Percentiles rank a stretch among this genome's conserved stretches.
phyloP scores from a whole-genome alignment of 2,113 vertebrate genomes.

The Albula goreensis region DNA sequence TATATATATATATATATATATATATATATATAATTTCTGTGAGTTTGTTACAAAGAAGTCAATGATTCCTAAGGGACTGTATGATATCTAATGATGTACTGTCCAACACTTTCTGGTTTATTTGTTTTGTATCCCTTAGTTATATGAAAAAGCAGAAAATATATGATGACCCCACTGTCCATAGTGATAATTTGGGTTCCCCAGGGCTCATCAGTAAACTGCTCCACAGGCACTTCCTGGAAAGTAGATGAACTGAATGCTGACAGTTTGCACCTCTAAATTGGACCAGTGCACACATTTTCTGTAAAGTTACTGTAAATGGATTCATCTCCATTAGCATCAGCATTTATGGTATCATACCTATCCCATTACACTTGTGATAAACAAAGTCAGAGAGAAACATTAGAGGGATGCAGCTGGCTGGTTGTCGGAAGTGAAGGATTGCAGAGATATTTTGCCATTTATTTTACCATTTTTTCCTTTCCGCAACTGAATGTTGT shows the following conservation, averaged over 20 bases:
- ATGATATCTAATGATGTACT: slow-evolving; percentile 30
- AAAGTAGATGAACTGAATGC: slow-evolving; percentile 40
- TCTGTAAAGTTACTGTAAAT: slow-evolving; percentile 44
- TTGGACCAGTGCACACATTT: slow-evolving; percentile 40
- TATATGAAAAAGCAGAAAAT: slow-evolving; percentile 28
- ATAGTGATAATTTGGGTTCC: slow-evolving; percentile 34
- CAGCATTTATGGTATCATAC: slow-evolving; percentile 40
- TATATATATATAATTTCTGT: slow-evolving; percentile 13
- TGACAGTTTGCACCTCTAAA: slow-evolving; percentile 46
- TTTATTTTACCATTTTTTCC: not conserved
- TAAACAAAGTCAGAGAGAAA: slow-evolving; percentile 34
- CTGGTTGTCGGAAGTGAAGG: not conserved
- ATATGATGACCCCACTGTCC: slow-evolving; percentile 29
- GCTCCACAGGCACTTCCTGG: slow-evolving; percentile 30
- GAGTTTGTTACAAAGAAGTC: slow-evolving; percentile 14
- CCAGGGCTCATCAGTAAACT: slow-evolving; percentile 26
- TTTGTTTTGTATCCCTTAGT: slow-evolving; percentile 32
- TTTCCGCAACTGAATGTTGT: not conserved
- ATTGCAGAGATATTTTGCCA: slow-evolving; percentile 19
- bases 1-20: not conserved
- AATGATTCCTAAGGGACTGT: slow-evolving; percentile 35
- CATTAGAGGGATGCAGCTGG: not conserved
- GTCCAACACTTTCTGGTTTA: not conserved
- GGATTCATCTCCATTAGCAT: slow-evolving; percentile 48
- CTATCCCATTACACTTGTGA: slow-evolving; percentile 42